A percentile compares a stretch with the other conserved stretches of the same genome.
These are phyloP conservation scores for Drosophila subobscura DNA, from an alignment of 1,140 invertebrate genomes.

Conservation along the genomic window DNA sequence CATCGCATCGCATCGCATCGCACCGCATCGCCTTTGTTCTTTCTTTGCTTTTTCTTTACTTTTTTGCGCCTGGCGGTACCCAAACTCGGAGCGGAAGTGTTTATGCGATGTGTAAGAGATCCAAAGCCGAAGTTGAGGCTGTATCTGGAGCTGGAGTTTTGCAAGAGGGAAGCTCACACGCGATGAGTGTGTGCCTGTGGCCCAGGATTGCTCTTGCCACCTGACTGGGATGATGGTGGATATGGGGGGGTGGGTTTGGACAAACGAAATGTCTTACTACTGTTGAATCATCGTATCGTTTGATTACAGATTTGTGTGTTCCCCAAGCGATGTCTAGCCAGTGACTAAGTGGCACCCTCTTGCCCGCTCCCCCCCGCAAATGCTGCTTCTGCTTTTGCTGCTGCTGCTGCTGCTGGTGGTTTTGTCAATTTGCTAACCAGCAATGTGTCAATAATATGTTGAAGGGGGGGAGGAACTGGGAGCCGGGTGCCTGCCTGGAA, in stretches of 20 bases:
- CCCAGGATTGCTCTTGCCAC: not conserved
- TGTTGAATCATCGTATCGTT: too few relatives aligned
- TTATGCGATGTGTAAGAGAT: conserved; percentile 72
- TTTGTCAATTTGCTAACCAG: not conserved
- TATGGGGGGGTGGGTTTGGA: too few relatives aligned
- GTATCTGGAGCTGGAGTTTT: conserved; percentile 21
- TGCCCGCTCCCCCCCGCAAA: not conserved
- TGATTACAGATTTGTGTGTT: too few relatives aligned
- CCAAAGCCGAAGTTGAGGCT: not conserved
- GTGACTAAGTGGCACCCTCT: too few relatives aligned
- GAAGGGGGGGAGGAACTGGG: too few relatives aligned
- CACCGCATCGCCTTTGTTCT: not conserved
- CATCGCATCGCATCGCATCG: not conserved
- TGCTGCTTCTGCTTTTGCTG: not conserved
- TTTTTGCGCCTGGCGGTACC: conserved; percentile 20
- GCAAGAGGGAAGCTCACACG: conserved; percentile 44
- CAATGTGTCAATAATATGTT: conserved; percentile 15
- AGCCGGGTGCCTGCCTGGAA: too few relatives aligned
- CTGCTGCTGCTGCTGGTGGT: too few relatives aligned
- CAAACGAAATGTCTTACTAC: too few relatives aligned
- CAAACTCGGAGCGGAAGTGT: conserved; percentile 68
- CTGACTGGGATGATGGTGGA: not conserved
- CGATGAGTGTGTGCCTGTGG: conserved; percentile 45
- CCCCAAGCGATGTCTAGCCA: too few relatives aligned
- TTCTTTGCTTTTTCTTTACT: conserved; percentile 10